Conservation (phyloP, 2,113 vertebrate genomes). For the Brachirus orientalis region DNA sequence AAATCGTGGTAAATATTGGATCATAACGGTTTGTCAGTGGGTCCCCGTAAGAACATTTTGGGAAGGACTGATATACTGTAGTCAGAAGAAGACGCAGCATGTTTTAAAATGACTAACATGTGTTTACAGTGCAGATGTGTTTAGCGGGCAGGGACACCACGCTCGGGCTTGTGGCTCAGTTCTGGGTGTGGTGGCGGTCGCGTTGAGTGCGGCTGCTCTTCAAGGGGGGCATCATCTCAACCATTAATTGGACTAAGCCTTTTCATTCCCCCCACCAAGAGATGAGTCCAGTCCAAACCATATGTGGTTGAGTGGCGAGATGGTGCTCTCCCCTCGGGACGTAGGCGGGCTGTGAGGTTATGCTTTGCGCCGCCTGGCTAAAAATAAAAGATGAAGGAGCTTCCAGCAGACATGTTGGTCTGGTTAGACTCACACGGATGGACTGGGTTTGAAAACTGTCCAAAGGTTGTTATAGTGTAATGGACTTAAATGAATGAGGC, state of each 20-base stretch:
- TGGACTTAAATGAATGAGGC: constrained; percentile 5
- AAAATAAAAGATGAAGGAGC: constrained; percentile 71
- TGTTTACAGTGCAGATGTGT: constrained; percentile 17
- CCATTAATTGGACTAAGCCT: constrained; percentile 65
- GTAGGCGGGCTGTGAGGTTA: constrained; percentile 50
- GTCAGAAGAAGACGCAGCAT: not conserved
- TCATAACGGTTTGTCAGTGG: too few relatives aligned
- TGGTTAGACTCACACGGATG: constrained; percentile 45
- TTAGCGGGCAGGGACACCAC: constrained; percentile 26
- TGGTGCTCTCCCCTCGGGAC: constrained; percentile 26
- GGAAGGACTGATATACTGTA: too few relatives aligned
- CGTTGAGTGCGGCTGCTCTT: constrained; percentile 34
- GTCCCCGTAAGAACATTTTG: too few relatives aligned
- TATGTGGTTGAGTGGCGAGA: constrained; percentile 45
- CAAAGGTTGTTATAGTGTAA: constrained; percentile 16
- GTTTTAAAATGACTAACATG: constrained; percentile 9
- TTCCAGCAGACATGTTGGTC: constrained; percentile 46
- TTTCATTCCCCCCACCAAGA: constrained; percentile 46
- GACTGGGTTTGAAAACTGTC: constrained; percentile 11
- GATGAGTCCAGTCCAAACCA: constrained; percentile 60
- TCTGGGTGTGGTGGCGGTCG: constrained; percentile 51
- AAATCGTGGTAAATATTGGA: too few relatives aligned
- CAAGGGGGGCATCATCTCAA: constrained; percentile 43
- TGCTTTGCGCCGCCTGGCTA: constrained; percentile 35
- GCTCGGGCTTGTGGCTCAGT: constrained; percentile 28